A percentile compares a stretch with the other conserved stretches of the same genome.
These are phyloP conservation scores for Gisinianus flammeolus DNA, from an alignment of 2,888 invertebrate species.

Conservation along the genomic window DNA sequence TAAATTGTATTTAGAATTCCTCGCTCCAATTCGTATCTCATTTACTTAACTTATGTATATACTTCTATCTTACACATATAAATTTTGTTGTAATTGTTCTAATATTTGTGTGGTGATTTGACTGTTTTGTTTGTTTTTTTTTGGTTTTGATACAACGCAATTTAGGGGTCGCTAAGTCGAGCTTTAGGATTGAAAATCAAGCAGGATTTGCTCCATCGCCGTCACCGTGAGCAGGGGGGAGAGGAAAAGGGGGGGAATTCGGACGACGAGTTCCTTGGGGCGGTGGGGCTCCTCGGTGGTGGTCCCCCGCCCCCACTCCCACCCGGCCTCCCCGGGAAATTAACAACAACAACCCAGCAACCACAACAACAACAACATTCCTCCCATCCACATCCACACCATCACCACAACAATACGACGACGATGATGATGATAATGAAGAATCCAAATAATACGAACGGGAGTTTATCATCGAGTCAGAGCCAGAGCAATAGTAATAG, in stretches of 20 bases:
- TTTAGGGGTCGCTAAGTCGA: slow-evolving; percentile 76
- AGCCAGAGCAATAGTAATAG: background rate
- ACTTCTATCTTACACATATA: too few relatives aligned
- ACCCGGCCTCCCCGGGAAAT: slow-evolving; percentile 37
- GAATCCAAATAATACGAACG: background rate
- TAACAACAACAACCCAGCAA: background rate
- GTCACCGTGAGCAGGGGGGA: slow-evolving; percentile 53
- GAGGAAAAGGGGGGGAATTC: slow-evolving; percentile 48
- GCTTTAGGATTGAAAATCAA: slow-evolving; percentile 69
- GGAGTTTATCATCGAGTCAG: background rate
- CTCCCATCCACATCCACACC: background rate
- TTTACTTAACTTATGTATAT: too few relatives aligned
- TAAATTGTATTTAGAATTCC: too few relatives aligned
- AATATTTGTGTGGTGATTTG: too few relatives aligned
- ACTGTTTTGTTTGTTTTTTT: background rate
- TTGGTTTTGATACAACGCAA: slow-evolving; percentile 17
- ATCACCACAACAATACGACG: background rate
- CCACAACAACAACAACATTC: background rate
- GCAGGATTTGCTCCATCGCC: slow-evolving; percentile 64
- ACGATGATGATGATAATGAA: background rate
- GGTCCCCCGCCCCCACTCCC: slow-evolving; percentile 42
- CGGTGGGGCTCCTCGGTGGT: slow-evolving; percentile 8
- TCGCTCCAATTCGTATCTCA: too few relatives aligned
- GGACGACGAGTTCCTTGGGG: background rate
- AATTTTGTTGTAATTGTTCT: too few relatives aligned